Percentiles rank a stretch among this genome's conserved stretches.
Conservation (phyloP, 2,113 vertebrate genomes). For the Fregetta grallaria region DNA sequence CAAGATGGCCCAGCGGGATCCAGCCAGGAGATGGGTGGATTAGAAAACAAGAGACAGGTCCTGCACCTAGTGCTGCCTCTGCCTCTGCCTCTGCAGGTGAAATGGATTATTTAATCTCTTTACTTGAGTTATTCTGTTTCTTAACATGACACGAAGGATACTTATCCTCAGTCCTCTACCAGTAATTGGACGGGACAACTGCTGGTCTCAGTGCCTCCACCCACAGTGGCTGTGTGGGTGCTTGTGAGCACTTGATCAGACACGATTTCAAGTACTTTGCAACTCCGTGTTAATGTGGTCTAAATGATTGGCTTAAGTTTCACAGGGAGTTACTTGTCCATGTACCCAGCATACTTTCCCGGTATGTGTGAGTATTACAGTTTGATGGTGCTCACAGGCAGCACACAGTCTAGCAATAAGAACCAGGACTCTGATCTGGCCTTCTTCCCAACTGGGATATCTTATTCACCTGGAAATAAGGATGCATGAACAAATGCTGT, state of each 20-base stretch:
- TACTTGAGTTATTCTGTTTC: not conserved
- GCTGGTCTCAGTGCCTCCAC: not conserved
- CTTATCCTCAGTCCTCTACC: not conserved
- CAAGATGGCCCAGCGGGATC: not conserved
- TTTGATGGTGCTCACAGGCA: not conserved
- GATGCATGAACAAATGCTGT: not conserved
- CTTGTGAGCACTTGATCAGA: not conserved
- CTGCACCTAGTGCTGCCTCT: not conserved
- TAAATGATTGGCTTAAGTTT: not conserved
- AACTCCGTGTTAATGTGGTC: not conserved
- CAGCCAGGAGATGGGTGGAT: not conserved
- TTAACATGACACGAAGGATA: not conserved
- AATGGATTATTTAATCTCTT: not conserved
- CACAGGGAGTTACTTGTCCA: not conserved
- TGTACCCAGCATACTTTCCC: not conserved
- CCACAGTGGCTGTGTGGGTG: not conserved
- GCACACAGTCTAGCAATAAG: accelerated
- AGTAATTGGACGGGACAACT: not conserved
- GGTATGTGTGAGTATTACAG: not conserved
- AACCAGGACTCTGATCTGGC: not conserved
- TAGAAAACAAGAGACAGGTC: not conserved
- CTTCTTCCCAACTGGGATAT: not conserved
- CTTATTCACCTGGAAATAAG: not conserved
- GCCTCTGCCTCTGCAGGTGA: not conserved
- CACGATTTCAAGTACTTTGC: not conserved